Evolutionary conservation across 2,113 vertebrate species (phyloP).

Genomic region (Prionailurus bengalensis): DNA sequence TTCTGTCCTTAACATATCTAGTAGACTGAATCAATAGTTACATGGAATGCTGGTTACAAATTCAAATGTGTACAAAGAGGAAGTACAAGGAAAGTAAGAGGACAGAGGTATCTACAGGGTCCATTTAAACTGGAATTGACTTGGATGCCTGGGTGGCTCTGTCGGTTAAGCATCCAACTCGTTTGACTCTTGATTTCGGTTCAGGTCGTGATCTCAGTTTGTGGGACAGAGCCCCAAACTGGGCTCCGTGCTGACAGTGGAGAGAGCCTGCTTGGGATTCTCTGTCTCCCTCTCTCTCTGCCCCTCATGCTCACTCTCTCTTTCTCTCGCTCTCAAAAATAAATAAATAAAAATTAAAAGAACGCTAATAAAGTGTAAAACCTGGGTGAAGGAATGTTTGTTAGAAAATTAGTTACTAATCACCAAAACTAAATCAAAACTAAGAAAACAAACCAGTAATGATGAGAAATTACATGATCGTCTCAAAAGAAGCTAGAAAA

Average conservation of each 20-base stretch:
- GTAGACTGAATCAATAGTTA: background rate
- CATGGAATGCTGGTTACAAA: background rate
- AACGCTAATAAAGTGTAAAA: background rate
- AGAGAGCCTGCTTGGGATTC: background rate
- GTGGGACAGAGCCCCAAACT: background rate
- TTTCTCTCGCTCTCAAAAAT: background rate
- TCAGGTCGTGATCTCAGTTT: background rate
- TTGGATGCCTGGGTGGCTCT: background rate
- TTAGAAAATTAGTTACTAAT: background rate
- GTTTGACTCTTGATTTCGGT: background rate
- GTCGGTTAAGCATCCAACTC: background rate
- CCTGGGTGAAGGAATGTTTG: background rate
- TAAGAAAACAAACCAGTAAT: background rate
- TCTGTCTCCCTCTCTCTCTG: background rate
- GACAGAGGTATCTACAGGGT: background rate
- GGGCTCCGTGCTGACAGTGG: too few species aligned
- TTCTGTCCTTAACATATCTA: background rate
- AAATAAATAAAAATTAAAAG: background rate
- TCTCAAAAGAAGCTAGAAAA: background rate
- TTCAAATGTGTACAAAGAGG: background rate
- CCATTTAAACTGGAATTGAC: background rate
- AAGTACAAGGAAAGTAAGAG: background rate
- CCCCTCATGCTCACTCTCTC: background rate
- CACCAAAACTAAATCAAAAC: background rate
- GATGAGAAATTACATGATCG: background rate